Evolutionary conservation across 1,140 invertebrate species (phyloP), one percentile per base, ranked within the genome.

Genomic region (Neodiprion pinetum): DNA sequence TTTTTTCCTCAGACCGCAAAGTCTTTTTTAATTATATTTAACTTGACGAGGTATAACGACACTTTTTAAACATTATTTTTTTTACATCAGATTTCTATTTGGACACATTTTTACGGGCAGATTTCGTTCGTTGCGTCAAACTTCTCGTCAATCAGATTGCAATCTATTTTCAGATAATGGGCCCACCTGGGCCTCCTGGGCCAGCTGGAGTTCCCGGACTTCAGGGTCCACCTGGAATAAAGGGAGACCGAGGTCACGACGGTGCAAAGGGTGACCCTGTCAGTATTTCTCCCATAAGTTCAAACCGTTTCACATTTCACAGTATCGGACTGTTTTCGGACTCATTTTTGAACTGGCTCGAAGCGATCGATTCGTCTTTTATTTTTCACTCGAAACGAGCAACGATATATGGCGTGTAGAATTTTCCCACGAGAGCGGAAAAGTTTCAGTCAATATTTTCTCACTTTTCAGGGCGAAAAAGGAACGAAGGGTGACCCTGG

Each of bases 251-350:
- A 87, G 95, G 95, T 80, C 92, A 93, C 82, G 95, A 96, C 81
- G 97, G 97, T 78, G 89, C 91, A 70, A 97, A 97, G 90, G 96
- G 97, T 80, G 96, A 97, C 90, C 88, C 92, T 82, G 96, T 97
- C 90, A 92, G 91, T 91, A 86, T 78, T 67, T 74, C 71, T 75
- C 67, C 12, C 50, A 40, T 17, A 69, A 47, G 2, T 40, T 40
- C 28, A 40, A 40, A 40, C 28, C 28, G 28, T 40, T 40, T 40
- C 28, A 40, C 28, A 40, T 72, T 75, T 72, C 71, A 71, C 28
- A 67, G 49, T n/a, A 2, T 17, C 7, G 14, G 17, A 12, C 40
- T 48, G 23, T 70, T 74, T 73, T 14, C 14, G 1, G 7, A 50
- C 21, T 70, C 28, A 67, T 68, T 73, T 69, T n/a, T 14, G n/a